A percentile compares a stretch with the other conserved stretches of the same genome.
phyloP scores from a whole-genome alignment of 1,140 invertebrate genomes.

The Hermetia illucens region DNA sequence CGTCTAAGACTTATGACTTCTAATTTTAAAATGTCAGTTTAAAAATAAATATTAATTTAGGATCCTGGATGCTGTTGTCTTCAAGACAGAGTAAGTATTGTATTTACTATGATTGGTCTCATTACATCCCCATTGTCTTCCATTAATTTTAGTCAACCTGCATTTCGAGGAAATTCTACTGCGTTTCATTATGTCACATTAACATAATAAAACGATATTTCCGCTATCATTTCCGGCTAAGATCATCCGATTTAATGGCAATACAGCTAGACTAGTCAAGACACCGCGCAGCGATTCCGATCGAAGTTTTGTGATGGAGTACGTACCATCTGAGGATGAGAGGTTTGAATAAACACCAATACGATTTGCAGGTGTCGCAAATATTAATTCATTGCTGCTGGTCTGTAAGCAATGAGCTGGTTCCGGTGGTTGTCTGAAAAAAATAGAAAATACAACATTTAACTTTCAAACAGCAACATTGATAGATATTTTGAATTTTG shows the following conservation, averaged over 20 bases:
- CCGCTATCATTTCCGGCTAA: slow-evolving; percentile 85
- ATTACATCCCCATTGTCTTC: no score
- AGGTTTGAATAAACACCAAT: slow-evolving; percentile 77
- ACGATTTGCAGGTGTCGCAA: slow-evolving; percentile 74
- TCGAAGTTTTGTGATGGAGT: slow-evolving; percentile 71
- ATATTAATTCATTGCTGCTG: slow-evolving; percentile 60
- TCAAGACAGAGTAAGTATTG: no score
- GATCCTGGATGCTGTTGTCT: no score
- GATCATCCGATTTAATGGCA: slow-evolving; percentile 78
- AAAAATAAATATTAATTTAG: no score
- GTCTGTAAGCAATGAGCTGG: slow-evolving; percentile 75
- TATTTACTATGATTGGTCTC: no score
- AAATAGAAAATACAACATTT: slow-evolving; percentile 1
- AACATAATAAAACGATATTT: slow-evolving; percentile 71
- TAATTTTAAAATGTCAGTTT: no score
- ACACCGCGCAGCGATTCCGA: slow-evolving; percentile 85
- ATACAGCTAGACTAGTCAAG: slow-evolving; percentile 71
- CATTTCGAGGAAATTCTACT: no score
- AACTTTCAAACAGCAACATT: not conserved
- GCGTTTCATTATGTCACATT: no score
- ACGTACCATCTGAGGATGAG: slow-evolving; percentile 48
- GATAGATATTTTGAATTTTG: no score
- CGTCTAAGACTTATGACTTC: no score
- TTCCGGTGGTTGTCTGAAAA: slow-evolving; percentile 58
- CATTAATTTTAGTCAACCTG: no score